Evolutionary conservation across 2,888 invertebrate species (phyloP).

Genomic region (Mythimna ferrago): DNA sequence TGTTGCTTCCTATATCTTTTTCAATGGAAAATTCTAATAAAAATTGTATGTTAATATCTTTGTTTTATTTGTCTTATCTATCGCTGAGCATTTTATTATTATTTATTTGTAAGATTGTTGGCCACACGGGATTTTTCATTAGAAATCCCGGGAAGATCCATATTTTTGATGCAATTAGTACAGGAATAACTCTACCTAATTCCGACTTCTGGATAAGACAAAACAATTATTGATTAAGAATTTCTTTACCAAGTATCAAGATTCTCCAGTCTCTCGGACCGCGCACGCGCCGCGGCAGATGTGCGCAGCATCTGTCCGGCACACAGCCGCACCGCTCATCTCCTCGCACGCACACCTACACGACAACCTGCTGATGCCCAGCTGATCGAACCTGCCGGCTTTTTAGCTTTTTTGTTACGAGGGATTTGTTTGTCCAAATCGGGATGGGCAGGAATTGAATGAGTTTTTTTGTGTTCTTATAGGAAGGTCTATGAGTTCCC

Average conservation of each 20-base stretch:
- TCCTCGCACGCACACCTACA: conserved; percentile 65
- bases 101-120: too few species aligned
- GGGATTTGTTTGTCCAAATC: conserved; percentile 51
- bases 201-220: too few species aligned
- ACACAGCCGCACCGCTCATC: conserved; percentile 63
- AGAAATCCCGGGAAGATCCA: too few species aligned
- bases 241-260: conserved; percentile 74
- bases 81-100: too few species aligned
- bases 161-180: too few species aligned
- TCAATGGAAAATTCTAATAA: too few species aligned
- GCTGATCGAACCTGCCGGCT: conserved; percentile 85
- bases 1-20: too few species aligned
- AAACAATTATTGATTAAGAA: not conserved
- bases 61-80: too few species aligned
- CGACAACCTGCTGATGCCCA: conserved; percentile 86
- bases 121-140: too few species aligned
- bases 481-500: not conserved
- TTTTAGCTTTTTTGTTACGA: conserved; percentile 72
- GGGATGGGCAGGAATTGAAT: conserved; percentile 20
- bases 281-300: conserved; percentile 87
- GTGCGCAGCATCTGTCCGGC: conserved; percentile 86
- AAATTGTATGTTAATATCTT: too few species aligned
- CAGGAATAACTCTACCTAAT: too few species aligned
- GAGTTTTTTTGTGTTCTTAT: conserved; percentile 23
- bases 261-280: conserved; percentile 19